Conservation (phyloP, 2,888 invertebrate genomes). For the Nematopogon swammerdamellus region DNA sequence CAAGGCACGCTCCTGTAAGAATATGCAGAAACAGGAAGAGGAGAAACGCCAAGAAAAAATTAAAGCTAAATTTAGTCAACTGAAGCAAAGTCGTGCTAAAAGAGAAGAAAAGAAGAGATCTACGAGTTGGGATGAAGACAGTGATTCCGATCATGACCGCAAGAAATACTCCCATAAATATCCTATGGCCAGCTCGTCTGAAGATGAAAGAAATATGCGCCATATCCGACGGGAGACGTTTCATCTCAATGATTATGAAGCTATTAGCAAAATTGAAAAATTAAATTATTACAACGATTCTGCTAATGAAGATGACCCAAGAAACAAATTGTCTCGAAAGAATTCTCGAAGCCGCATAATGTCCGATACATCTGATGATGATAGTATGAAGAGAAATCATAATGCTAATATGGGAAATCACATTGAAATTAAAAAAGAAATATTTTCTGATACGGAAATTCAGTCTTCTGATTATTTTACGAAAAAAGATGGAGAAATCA, state of each 20-base stretch:
- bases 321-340: conserved; percentile 61
- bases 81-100: conserved; percentile 85
- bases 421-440: conserved; percentile 54
- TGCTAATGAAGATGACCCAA: conserved; percentile 46
- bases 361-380: conserved; percentile 77
- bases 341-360: conserved; percentile 70
- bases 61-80: conserved; percentile 84
- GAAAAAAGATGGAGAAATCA: conserved; percentile 18
- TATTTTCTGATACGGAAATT: conserved; percentile 59
- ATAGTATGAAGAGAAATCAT: conserved; percentile 50
- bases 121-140: conserved; percentile 85
- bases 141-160: conserved; percentile 61
- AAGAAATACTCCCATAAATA: conserved; percentile 32
- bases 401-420: conserved; percentile 34
- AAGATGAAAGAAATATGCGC: conserved; percentile 39
- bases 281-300: conserved; percentile 33
- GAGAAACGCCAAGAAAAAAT: conserved; percentile 83
- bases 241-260: conserved; percentile 45
- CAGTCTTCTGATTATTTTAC: conserved; percentile 37
- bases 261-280: conserved; percentile 42
- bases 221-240: conserved; percentile 37
- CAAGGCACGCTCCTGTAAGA: conserved; percentile 89
- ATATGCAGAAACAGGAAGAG: conserved; percentile 89
- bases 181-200: conserved; percentile 53
- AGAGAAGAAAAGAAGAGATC: conserved; percentile 87